phyloP scores from a whole-genome alignment of 2,113 vertebrate species.

The Periophthalmus modestus region DNA sequence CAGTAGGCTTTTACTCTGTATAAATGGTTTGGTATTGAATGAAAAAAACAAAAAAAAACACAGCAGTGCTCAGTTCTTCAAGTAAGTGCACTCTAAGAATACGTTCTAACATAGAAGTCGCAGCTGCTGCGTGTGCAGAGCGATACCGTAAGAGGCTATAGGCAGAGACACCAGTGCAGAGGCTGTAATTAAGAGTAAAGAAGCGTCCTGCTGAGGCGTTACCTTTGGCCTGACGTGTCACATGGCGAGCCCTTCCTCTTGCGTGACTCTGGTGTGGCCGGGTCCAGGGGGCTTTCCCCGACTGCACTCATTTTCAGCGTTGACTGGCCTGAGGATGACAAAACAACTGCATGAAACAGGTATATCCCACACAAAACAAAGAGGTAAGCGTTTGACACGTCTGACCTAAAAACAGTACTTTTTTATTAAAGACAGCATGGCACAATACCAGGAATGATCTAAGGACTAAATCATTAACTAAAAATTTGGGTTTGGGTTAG shows the following conservation, averaged over 20 bases:
- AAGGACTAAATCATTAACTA: too few relatives aligned
- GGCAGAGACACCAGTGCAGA: not conserved
- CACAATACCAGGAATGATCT: too few relatives aligned
- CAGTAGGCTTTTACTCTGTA: too few relatives aligned
- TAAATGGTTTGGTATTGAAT: too few relatives aligned
- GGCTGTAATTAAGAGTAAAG: not conserved
- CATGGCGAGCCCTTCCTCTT: slow-evolving; percentile 93
- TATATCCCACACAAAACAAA: not conserved
- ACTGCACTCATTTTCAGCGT: slow-evolving; percentile 93
- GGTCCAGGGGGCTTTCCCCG: slow-evolving; percentile 89
- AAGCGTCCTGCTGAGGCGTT: slow-evolving; percentile 14
- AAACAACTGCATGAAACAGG: not conserved
- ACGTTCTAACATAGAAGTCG: too few relatives aligned
- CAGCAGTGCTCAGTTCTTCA: too few relatives aligned
- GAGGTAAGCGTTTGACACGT: not conserved
- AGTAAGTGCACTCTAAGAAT: too few relatives aligned
- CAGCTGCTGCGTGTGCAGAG: too few relatives aligned
- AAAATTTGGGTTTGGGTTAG: too few relatives aligned
- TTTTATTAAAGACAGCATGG: not conserved
- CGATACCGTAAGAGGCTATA: too few relatives aligned
- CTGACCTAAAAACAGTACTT: not conserved
- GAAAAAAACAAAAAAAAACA: too few relatives aligned
- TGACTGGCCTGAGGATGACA: slow-evolving; percentile 78
- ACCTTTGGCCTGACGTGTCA: slow-evolving; percentile 90
- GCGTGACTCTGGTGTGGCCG: slow-evolving; percentile 85